Conservation (phyloP, 2,113 vertebrate genomes). For the Oncorhynchus tshawytscha region DNA sequence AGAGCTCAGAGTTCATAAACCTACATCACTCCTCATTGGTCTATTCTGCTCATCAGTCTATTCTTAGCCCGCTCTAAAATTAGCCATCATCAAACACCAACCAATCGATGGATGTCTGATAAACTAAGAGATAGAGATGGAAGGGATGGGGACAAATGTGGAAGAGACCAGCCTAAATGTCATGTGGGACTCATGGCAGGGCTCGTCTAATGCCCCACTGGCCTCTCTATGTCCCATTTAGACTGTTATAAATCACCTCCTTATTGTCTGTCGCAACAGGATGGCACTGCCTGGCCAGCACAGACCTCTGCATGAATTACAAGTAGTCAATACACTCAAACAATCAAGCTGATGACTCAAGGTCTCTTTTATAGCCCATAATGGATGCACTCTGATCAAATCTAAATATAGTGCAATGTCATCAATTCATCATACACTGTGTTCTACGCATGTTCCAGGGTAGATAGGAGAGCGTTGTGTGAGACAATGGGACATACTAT, state of each 20-base stretch:
- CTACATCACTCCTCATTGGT: neutral
- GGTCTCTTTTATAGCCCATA: constrained; percentile 42
- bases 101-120: constrained; percentile 7
- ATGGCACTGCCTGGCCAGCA: neutral
- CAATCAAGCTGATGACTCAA: constrained; percentile 48
- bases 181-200: neutral
- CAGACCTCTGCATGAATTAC: constrained; percentile 26
- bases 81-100: neutral
- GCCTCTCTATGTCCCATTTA: constrained; percentile 9
- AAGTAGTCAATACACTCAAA: constrained; percentile 49
- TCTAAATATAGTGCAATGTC: constrained; percentile 53
- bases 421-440: constrained; percentile 22
- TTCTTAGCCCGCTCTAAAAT: neutral
- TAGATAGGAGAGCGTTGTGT: no score
- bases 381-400: constrained; percentile 35
- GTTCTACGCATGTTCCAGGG: neutral
- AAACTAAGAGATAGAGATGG: neutral
- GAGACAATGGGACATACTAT: no score
- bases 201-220: neutral
- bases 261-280: constrained; percentile 26
- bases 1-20: neutral
- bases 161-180: neutral
- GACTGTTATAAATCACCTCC: constrained; percentile 2
- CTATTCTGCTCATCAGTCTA: neutral
- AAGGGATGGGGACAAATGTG: constrained; percentile 1